Base-by-base conservation (phyloP, 2,888 invertebrate species). In the Dryobotodes eremita region DNA sequence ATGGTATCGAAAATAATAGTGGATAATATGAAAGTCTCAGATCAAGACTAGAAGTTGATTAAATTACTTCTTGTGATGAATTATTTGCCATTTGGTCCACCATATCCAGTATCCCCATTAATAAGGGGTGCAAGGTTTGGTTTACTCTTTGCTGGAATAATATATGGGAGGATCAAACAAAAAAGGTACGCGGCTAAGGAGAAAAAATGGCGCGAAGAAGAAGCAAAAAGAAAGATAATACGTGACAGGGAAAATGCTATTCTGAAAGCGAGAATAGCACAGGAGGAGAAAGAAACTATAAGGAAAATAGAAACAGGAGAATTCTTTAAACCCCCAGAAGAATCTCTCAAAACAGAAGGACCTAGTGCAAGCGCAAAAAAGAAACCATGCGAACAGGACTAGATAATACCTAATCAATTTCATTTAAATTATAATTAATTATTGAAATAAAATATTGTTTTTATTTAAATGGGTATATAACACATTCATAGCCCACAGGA, bases 31-130 rank as follows among this genome's bases (percentile, higher is more conserved):
- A 5, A 23, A 62, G 13, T 46, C 13, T 31, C 46, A 46, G 17
- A 48, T 55, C 36, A 23, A 62, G 26, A 80, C 23, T 36, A 36
- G 2, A 23, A 23, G 17, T 71, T 61, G 8, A 62, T 55, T 48
- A 0, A 62, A 62, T 55, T 31, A 64, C 2, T 62, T 57, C 7
- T 74, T 20, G 26, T 26, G 61, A 86, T 84, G 86, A 31, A 46
- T 26, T 0, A 91, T 66, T 79, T 93, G 65, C 94, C 95, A 0
- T 95, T 86, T 66, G 96, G 96, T 8, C 93, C 94, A 53, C 96
- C 97, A 0, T 89, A 93, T 70, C 88, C 92, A 10, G 97, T 97
- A 2, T 97, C 97, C 0, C 96, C 97, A 36, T 79, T 96, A 48
- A 95, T 97, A 80, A 92, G 97, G 79, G 95, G 94, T 11, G 75